Evolutionary conservation across 2,797 vertebrate genomes (phyloP), one percentile per base, ranked within the genome.

Genomic region (Myripristis jacobus): DNA sequence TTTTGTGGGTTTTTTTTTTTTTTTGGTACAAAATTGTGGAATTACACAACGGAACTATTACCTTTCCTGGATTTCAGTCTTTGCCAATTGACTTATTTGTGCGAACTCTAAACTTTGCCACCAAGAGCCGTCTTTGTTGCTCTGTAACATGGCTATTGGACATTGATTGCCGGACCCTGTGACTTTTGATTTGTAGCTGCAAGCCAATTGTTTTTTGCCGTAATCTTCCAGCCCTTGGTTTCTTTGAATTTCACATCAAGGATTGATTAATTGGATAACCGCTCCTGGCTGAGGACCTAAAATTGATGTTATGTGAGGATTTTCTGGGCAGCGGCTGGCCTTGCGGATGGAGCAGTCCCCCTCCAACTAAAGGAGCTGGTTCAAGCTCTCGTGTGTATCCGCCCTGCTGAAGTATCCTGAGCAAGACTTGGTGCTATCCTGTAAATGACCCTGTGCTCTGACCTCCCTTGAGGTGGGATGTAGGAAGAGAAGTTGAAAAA

Each of bases 191-290:
- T 72, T 57, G 64, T 66, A 60, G 36, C 47, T 77, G 27, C 51
- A 48, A 31, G 55, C 66, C 76, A 67, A 31, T 63, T 16, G n/a
- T 43, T 36, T 12, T 73, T 31, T 38, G 31, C 21, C n/a, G 31
- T 24, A 22, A 50, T 29, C 44, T 50, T 18, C 16, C 52, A 15
- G 29, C n/a, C 27, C 52, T 29, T 16, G 18, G 27, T n/a, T 54
- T n/a, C 65, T 82, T 77, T 78, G 43, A 75, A 64, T 73, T 78
- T 59, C 60, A 70, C 66, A 53, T 86, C 47, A 81, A 73, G 46
- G 74, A 81, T 41, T 73, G 68, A 87, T 88, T 74, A 54, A 81
- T 71, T 79, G 66, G 77, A 87, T 73, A 50, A 71, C 48, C 61
- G 41, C 27, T 53, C 62, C 1, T 2, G 24, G 48, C 18, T 0